Evolutionary conservation across 2,888 invertebrate genomes (phyloP).

Genomic region (Aromia moschata): DNA sequence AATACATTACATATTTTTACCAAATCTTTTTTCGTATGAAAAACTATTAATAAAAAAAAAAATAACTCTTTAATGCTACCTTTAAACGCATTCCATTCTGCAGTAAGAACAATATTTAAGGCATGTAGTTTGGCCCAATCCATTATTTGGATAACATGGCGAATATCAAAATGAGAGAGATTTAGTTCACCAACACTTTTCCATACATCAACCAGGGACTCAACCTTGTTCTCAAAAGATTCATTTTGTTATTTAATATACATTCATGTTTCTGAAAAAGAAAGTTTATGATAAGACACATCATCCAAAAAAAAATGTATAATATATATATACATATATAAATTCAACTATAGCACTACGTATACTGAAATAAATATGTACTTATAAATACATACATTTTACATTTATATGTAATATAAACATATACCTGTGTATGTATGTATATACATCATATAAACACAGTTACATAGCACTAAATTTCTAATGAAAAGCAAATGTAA

Average conservation of each 20-base stretch:
- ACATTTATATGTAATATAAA: not conserved
- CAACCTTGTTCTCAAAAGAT: slow-evolving; percentile 54
- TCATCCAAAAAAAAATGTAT: not conserved
- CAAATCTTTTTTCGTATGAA: no score
- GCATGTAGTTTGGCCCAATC: slow-evolving; percentile 61
- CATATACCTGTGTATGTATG: not conserved
- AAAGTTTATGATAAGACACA: slow-evolving; percentile 26
- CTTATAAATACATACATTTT: not conserved
- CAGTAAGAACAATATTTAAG: slow-evolving; percentile 59
- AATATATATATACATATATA: not conserved
- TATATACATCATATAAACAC: not conserved
- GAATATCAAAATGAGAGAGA: slow-evolving; percentile 51
- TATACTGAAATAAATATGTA: not conserved
- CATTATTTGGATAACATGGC: slow-evolving; percentile 57
- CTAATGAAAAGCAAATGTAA: slow-evolving; percentile 19
- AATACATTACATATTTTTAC: no score
- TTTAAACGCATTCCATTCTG: slow-evolving; percentile 58
- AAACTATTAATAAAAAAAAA: no score
- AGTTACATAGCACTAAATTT: not conserved
- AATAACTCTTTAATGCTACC: no score
- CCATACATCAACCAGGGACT: slow-evolving; percentile 58
- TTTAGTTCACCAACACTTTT: slow-evolving; percentile 52
- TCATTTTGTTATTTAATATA: slow-evolving; percentile 57
- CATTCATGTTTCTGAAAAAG: slow-evolving; percentile 57
- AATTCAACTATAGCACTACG: not conserved